These are phyloP conservation scores for Mus musculus DNA, from an alignment of 2,113 vertebrate species.

Conservation along the genomic window DNA sequence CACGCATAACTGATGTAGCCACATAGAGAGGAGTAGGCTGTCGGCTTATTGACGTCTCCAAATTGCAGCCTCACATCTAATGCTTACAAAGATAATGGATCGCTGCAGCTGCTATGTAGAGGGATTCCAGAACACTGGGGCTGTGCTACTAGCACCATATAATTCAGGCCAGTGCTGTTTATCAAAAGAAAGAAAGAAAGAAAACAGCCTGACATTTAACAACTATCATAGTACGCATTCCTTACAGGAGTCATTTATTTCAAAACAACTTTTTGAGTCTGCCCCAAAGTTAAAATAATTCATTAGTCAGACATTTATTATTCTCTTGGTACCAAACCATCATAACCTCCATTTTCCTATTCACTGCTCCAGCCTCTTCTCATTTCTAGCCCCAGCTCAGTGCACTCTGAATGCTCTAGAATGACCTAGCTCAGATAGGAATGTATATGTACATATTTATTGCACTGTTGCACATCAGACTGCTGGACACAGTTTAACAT, in stretches of 20 bases:
- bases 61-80: slow-evolving; percentile 67
- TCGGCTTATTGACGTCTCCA: slow-evolving; percentile 55
- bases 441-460: slow-evolving; percentile 91
- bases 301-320: slow-evolving; percentile 81
- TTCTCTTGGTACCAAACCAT: slow-evolving; percentile 80
- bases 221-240: slow-evolving; percentile 76
- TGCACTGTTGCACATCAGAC: slow-evolving; percentile 93
- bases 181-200: slow-evolving; percentile 42
- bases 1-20: slow-evolving; percentile 81
- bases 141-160: slow-evolving; percentile 67
- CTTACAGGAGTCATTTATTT: slow-evolving; percentile 82
- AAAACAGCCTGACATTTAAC: slow-evolving; percentile 71
- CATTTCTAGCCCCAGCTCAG: slow-evolving; percentile 89
- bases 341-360: slow-evolving; percentile 84
- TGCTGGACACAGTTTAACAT: slow-evolving; percentile 90
- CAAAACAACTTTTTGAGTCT: slow-evolving; percentile 85
- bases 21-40: slow-evolving; percentile 74
- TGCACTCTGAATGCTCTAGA: slow-evolving; percentile 88
- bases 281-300: slow-evolving; percentile 85
- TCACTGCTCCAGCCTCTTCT: slow-evolving; percentile 82
- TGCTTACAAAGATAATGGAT: slow-evolving; percentile 61
- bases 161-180: slow-evolving; percentile 72
- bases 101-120: background rate
- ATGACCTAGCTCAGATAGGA: slow-evolving; percentile 88
- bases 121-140: slow-evolving; percentile 48